A percentile compares a stretch with the other conserved stretches of the same genome.
Conservation (phyloP, 2,888 invertebrate genomes). For the Chrysina gloriosa region DNA sequence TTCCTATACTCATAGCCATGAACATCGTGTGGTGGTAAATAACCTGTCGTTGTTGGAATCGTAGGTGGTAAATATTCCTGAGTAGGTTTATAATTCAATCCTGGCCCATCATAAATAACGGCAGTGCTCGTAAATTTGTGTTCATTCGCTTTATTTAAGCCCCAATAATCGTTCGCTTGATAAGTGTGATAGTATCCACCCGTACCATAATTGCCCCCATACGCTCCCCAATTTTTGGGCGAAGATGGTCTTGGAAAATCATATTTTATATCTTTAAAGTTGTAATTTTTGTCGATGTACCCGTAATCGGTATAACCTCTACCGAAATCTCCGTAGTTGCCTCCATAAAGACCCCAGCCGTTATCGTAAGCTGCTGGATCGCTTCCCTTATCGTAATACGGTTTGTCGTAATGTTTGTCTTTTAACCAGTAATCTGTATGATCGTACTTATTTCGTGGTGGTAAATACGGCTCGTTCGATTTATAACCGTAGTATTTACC, state of each 20-base stretch:
- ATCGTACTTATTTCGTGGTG: slow-evolving; percentile 43
- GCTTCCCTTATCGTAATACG: slow-evolving; percentile 1
- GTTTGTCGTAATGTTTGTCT: slow-evolving; percentile 16
- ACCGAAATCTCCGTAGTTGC: slow-evolving; percentile 68
- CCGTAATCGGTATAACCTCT: slow-evolving; percentile 15
- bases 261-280: slow-evolving; percentile 5
- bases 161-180: slow-evolving; percentile 58
- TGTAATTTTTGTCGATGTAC: slow-evolving; percentile 13
- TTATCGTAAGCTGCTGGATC: slow-evolving; percentile 45
- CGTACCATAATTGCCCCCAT: slow-evolving; percentile 60
- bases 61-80: slow-evolving; percentile 8
- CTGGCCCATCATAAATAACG: slow-evolving; percentile 3
- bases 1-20: slow-evolving; percentile 6
- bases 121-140: slow-evolving; percentile 23
- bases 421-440: slow-evolving; percentile 1
- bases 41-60: not conserved
- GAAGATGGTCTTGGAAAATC: slow-evolving; percentile 50
- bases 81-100: slow-evolving; percentile 4
- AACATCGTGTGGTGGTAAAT: slow-evolving; percentile 18
- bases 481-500: slow-evolving; percentile 49
- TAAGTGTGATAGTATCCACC: slow-evolving; percentile 53
- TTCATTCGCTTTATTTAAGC: slow-evolving; percentile 45
- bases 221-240: slow-evolving; percentile 60
- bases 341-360: slow-evolving; percentile 73
- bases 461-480: slow-evolving; percentile 54